These are phyloP conservation scores for Argya squamiceps DNA, from an alignment of 2,797 vertebrate species.

Conservation along the genomic window DNA sequence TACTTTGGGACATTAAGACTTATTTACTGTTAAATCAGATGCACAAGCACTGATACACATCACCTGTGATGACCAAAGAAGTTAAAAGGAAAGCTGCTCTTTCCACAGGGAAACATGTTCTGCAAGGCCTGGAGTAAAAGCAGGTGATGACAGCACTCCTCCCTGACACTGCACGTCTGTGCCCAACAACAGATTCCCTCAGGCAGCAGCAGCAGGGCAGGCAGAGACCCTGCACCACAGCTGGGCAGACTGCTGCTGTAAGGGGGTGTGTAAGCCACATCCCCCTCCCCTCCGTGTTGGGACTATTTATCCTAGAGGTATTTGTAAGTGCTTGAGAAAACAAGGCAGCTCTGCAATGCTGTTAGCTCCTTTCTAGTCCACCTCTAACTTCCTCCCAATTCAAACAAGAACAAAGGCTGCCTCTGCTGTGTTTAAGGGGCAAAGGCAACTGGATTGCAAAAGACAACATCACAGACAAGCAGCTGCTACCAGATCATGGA, in stretches of 20 bases:
- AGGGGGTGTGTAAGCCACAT: accelerated
- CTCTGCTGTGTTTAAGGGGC: neutral
- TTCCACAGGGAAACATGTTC: neutral
- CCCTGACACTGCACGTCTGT: accelerated
- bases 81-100: neutral
- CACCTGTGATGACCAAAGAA: neutral
- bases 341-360: neutral
- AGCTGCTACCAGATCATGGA: neutral
- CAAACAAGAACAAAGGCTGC: neutral
- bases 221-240: neutral
- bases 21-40: neutral
- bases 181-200: neutral
- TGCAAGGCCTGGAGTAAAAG: neutral
- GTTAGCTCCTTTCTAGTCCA: neutral
- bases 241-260: neutral
- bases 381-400: neutral
- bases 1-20: neutral
- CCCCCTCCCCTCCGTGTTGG: accelerated
- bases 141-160: neutral
- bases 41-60: neutral
- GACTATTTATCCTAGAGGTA: neutral
- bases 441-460: neutral
- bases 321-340: neutral
- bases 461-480: neutral
- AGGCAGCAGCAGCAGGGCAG: neutral